These are phyloP conservation scores for Dexiosoma caninum DNA, from an alignment of 2,888 invertebrate species.

Conservation along the genomic window DNA sequence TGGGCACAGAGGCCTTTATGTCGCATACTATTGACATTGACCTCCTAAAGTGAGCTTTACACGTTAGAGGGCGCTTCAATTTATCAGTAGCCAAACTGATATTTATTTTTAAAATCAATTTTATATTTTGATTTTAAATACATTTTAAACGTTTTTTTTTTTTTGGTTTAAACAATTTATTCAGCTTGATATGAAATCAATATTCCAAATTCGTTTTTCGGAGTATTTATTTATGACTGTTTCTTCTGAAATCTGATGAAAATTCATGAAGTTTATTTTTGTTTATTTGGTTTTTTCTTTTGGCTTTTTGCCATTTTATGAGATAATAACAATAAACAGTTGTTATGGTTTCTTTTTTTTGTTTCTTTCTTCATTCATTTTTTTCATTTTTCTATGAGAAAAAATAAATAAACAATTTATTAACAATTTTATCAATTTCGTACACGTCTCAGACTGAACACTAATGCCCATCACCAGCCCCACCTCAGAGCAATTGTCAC, in stretches of 20 bases:
- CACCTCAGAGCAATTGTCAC: constrained; percentile 24
- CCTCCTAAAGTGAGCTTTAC: constrained; percentile 49
- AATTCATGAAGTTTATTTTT: neutral
- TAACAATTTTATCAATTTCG: constrained; percentile 37
- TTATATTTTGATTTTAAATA: neutral
- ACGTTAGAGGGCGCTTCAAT: constrained; percentile 50
- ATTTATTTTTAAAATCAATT: neutral
- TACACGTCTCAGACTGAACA: constrained; percentile 46
- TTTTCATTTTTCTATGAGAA: constrained; percentile 3
- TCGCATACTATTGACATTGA: constrained; percentile 61
- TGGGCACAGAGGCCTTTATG: constrained; percentile 19
- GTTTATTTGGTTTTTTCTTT: no score
- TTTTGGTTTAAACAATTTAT: no score
- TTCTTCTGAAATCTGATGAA: constrained; percentile 8
- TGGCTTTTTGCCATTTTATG: constrained; percentile 54
- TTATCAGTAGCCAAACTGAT: neutral
- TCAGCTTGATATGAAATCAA: constrained; percentile 11
- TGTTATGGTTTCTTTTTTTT: constrained; percentile 34
- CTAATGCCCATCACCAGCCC: constrained; percentile 45
- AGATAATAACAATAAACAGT: constrained; percentile 43
- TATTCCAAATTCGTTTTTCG: constrained; percentile 30
- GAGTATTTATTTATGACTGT: neutral
- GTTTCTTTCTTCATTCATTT: constrained; percentile 3
- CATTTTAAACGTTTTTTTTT: no score
- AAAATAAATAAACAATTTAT: constrained; percentile 1